Evolutionary conservation across 64 coral and sea anemone genomes (phyloP), one percentile per base, ranked within the genome.

Genomic region (Stichodactyla mertensii): DNA sequence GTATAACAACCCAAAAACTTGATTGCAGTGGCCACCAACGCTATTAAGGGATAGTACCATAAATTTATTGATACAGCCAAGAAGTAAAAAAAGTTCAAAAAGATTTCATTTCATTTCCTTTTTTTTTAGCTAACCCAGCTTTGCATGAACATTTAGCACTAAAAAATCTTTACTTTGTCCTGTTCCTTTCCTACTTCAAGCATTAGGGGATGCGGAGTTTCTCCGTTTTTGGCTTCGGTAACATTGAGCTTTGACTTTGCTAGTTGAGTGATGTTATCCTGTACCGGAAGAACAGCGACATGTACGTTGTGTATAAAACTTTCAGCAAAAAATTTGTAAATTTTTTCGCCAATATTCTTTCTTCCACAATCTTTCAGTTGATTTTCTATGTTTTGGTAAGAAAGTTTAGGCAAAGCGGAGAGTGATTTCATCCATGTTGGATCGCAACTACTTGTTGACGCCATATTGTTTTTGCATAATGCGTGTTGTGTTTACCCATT

Each of bases 261-360:
- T 18, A 16, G 15, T 16, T 64, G 61, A 64, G 19, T 64, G 19
- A 45, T 45, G 36, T 45, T 45, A 45, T 3, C 36, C 36, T 18
- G 15, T 64, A 12, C 57, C 15, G 57, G 57, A 10, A 59, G 9
- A 12, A 16, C 11, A 31, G 55, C 54, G 28, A 28, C 83, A 28
- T 20, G 57, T 18, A 85, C 20, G n/a, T 85, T 19, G 16, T 85
- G 56, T 56, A 83, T 10, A 56, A 70, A 86, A 24, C 70, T 86
- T 71, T 67, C 83, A 51, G 66, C 52, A 61, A 86, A 86, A 66
- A 86, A 70, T 71, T 86, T 66, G 31, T 86, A 86, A 52, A 64
- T 59, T 89, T 88, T 88, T 88, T 88, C 87, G 56, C 87, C 87
- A 56, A 88, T 62, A 59, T 78, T 45, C 36, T 45, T 45, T 45